phyloP scores from a whole-genome alignment of 2,888 invertebrate species.

The Drosophila colorata region DNA sequence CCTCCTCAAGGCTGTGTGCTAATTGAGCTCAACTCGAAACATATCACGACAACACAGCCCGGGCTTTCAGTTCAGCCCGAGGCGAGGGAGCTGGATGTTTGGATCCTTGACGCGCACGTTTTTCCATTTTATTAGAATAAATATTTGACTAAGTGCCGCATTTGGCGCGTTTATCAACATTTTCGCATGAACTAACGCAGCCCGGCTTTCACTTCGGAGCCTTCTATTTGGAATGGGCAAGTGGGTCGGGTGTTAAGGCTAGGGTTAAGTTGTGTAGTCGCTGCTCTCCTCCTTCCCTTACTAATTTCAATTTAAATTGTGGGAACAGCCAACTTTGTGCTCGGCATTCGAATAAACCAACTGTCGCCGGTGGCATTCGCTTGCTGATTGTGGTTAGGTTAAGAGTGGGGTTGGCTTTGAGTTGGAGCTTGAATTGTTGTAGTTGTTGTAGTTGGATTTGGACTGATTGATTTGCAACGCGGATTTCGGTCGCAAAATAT shows the following conservation, averaged over 20 bases:
- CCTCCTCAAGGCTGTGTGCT: constrained; percentile 33
- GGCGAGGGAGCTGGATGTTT: neutral
- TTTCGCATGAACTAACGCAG: constrained; percentile 55
- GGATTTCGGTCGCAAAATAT: constrained; percentile 16
- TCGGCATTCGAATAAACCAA: constrained; percentile 39
- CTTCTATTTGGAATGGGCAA: constrained; percentile 15
- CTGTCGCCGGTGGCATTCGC: constrained; percentile 50
- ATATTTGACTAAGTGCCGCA: constrained; percentile 47
- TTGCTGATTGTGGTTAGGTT: constrained; percentile 57
- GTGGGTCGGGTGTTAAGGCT: constrained; percentile 1
- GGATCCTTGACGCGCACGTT: constrained; percentile 20
- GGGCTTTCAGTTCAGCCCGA: constrained; percentile 8
- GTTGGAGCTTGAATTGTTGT: neutral
- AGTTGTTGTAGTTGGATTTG: neutral
- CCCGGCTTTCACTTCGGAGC: constrained; percentile 27
- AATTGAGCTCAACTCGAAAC: constrained; percentile 44
- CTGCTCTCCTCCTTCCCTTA: neutral
- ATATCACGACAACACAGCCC: constrained; percentile 27
- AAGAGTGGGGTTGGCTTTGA: constrained; percentile 1
- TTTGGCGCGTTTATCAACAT: constrained; percentile 59
- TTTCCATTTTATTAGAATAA: constrained; percentile 49
- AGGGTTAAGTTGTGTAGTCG: neutral
- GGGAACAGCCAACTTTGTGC: constrained; percentile 30
- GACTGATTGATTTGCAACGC: constrained; percentile 29
- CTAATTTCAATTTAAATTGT: constrained; percentile 66